Evolutionary conservation across 2,888 invertebrate species (phyloP).

Genomic region (Drosophila engyochracea): DNA sequence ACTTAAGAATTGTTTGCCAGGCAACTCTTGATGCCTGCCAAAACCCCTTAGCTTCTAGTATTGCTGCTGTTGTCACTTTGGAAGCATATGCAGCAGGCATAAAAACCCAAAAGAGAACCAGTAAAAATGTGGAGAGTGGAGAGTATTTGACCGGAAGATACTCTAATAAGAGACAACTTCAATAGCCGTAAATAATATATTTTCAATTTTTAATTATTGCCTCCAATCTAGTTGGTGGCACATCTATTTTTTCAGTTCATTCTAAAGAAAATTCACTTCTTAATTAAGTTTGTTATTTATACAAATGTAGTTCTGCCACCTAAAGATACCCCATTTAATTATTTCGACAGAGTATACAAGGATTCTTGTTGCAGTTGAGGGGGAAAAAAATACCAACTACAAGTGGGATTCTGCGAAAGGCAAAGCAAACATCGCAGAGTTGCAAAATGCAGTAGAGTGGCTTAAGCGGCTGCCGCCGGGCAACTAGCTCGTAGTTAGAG

Average conservation of each 20-base stretch:
- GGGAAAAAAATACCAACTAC: conserved; percentile 35
- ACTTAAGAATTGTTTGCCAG: conserved; percentile 69
- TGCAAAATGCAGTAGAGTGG: conserved; percentile 66
- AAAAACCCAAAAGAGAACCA: conserved; percentile 49
- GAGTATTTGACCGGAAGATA: neutral
- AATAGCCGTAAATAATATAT: neutral
- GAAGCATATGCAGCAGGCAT: conserved; percentile 51
- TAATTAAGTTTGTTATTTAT: neutral
- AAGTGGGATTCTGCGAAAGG: conserved; percentile 52
- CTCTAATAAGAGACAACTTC: neutral
- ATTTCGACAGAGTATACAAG: conserved; percentile 34
- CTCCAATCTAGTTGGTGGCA: neutral
- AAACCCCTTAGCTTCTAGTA: conserved; percentile 43
- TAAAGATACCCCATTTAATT: neutral
- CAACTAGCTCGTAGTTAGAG: conserved; percentile 43
- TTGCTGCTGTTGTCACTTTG: conserved; percentile 32
- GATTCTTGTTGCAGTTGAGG: conserved; percentile 23
- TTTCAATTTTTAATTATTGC: neutral
- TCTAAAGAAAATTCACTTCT: neutral
- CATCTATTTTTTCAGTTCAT: neutral
- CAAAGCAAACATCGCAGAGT: conserved; percentile 66
- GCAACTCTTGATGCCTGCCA: conserved; percentile 57
- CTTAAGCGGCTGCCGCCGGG: conserved; percentile 57
- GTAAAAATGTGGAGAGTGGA: neutral
- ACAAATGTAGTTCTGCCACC: neutral